Conservation (phyloP, 2,113 vertebrate genomes). For the Pterophyllum scalare region DNA sequence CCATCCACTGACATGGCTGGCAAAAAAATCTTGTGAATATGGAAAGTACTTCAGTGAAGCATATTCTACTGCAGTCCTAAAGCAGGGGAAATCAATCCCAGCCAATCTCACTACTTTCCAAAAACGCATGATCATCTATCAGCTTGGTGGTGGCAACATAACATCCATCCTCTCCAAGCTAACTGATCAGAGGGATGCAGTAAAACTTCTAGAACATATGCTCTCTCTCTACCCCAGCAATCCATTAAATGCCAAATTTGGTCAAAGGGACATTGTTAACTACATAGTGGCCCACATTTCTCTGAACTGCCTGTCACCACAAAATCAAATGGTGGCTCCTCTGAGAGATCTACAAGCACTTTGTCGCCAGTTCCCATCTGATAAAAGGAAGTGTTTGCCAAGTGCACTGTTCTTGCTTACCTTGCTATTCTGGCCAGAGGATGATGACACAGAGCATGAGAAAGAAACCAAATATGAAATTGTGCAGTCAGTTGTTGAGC, state of each 20-base stretch:
- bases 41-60: conserved; percentile 77
- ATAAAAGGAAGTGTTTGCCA: conserved; percentile 71
- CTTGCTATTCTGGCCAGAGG: conserved; percentile 86
- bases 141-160: conserved; percentile 81
- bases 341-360: conserved; percentile 74
- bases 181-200: conserved; percentile 70
- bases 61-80: background rate
- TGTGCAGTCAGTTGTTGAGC: conserved; percentile 78
- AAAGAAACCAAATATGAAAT: conserved; percentile 78
- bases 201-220: conserved; percentile 50
- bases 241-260: conserved; percentile 58
- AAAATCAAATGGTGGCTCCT: conserved; percentile 61
- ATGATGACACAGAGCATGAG: conserved; percentile 64
- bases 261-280: conserved; percentile 79
- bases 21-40: conserved; percentile 72
- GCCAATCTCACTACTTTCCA: conserved; percentile 57
- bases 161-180: conserved; percentile 81
- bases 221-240: conserved; percentile 63
- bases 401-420: conserved; percentile 81
- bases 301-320: conserved; percentile 75
- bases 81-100: background rate
- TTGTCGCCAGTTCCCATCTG: conserved; percentile 71
- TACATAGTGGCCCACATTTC: conserved; percentile 81
- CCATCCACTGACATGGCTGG: conserved; percentile 80
- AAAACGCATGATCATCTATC: conserved; percentile 80